A percentile compares a stretch with the other conserved stretches of the same genome.
phyloP scores from a whole-genome alignment of 2,113 vertebrate genomes.

The Cinclus cinclus region DNA sequence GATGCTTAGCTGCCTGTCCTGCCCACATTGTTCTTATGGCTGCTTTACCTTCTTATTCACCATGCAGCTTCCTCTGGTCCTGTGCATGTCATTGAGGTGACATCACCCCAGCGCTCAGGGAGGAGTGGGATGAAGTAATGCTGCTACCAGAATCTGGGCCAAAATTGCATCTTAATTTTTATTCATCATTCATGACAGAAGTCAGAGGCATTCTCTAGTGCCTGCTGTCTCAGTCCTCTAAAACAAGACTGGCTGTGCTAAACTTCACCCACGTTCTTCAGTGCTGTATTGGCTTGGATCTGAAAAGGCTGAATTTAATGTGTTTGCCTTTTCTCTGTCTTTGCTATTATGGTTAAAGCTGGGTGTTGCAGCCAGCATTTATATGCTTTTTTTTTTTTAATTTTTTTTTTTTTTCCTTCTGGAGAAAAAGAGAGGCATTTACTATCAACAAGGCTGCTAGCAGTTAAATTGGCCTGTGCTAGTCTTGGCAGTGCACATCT shows the following conservation, averaged over 20 bases:
- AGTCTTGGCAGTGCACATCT: background rate
- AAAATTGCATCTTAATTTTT: background rate
- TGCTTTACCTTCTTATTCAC: background rate
- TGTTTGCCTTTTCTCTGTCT: background rate
- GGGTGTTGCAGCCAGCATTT: background rate
- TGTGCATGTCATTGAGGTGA: background rate
- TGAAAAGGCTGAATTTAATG: background rate
- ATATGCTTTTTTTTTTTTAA: rapidly evolving
- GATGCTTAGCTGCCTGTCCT: background rate
- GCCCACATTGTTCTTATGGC: background rate
- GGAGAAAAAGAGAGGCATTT: background rate
- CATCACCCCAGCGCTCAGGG: rapidly evolving
- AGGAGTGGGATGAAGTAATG: background rate
- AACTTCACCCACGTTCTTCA: background rate
- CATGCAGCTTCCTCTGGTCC: background rate
- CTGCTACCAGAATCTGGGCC: background rate
- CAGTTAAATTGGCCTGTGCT: background rate
- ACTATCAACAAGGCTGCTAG: background rate
- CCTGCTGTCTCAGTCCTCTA: background rate
- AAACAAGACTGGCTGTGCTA: background rate
- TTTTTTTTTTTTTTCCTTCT: background rate
- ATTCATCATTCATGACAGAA: background rate
- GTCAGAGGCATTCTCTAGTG: background rate
- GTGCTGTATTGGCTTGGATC: background rate
- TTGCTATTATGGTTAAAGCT: background rate